Conservation (phyloP, 2,113 vertebrate genomes). For the Cyprinodon tularosa region DNA sequence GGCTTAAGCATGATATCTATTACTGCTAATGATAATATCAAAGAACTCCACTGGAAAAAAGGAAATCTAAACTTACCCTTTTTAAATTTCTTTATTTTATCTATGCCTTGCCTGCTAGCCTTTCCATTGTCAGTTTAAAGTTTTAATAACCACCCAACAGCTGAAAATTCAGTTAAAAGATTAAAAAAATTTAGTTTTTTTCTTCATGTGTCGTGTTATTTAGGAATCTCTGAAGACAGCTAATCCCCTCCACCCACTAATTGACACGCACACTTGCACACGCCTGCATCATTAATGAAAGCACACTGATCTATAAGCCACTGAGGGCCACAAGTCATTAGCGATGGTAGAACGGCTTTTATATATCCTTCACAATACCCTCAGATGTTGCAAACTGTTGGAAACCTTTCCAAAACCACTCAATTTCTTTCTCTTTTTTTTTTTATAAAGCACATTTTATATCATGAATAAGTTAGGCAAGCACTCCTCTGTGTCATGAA, state of each 20-base stretch:
- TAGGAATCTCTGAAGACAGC: slow-evolving; percentile 60
- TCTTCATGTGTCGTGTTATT: slow-evolving; percentile 57
- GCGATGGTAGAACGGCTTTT: slow-evolving; percentile 58
- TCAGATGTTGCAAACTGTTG: slow-evolving; percentile 41
- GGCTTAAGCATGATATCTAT: background rate
- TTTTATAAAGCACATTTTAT: slow-evolving; percentile 43
- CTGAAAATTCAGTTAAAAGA: background rate
- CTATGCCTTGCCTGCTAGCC: slow-evolving; percentile 1
- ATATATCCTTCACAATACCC: slow-evolving; percentile 58
- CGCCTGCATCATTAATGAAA: slow-evolving; percentile 75
- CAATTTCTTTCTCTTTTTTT: background rate
- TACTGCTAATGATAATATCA: background rate
- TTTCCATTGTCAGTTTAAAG: background rate
- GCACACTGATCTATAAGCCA: slow-evolving; percentile 71
- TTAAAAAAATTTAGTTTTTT: slow-evolving; percentile 23
- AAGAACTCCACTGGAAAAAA: background rate
- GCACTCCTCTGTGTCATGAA: slow-evolving; percentile 30
- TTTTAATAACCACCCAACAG: slow-evolving; percentile 30
- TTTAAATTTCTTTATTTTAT: slow-evolving; percentile 11
- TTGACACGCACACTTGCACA: slow-evolving; percentile 62
- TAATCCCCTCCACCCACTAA: slow-evolving; percentile 69
- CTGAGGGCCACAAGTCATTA: slow-evolving; percentile 70
- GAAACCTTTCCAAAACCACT: slow-evolving; percentile 49
- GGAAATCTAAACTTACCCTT: background rate
- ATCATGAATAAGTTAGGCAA: slow-evolving; percentile 45